phyloP scores from a whole-genome alignment of 2,888 invertebrate genomes.

The Rhogogaster chlorosoma region DNA sequence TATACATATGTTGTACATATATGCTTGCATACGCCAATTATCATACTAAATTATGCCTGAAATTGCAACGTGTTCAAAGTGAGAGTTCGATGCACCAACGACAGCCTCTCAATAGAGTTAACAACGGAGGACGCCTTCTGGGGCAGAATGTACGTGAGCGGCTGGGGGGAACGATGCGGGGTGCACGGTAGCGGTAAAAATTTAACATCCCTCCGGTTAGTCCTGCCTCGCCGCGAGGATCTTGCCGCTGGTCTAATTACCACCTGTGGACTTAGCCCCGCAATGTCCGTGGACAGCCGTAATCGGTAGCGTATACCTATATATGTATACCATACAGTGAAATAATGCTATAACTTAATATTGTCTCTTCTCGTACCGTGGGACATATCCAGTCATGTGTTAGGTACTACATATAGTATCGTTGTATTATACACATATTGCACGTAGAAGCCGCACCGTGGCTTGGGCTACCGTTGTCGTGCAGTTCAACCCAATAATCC shows the following conservation, averaged over 20 bases:
- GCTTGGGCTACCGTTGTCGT: conserved; percentile 88
- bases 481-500: conserved; percentile 91
- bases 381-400: too few relatives aligned
- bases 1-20: background rate
- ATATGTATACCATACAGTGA: background rate
- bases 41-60: background rate
- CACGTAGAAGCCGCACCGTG: conserved; percentile 81
- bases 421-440: background rate
- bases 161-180: conserved; percentile 87
- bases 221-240: conserved; percentile 76
- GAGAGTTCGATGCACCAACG: conserved; percentile 87
- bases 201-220: conserved; percentile 81
- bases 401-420: too few relatives aligned
- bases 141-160: conserved; percentile 90
- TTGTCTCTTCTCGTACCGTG: background rate
- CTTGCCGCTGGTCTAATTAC: conserved; percentile 58
- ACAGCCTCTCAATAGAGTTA: conserved; percentile 84
- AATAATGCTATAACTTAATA: too few relatives aligned
- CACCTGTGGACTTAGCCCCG: conserved; percentile 72
- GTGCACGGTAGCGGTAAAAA: conserved; percentile 80
- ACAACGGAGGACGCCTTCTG: conserved; percentile 78
- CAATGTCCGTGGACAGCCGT: conserved; percentile 70
- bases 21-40: background rate
- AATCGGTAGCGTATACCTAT: conserved; percentile 68
- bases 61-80: conserved; percentile 79